Evolutionary conservation across 1,140 invertebrate species (phyloP), one percentile per base, ranked within the genome.

Genomic region (Chymomyza costata): DNA sequence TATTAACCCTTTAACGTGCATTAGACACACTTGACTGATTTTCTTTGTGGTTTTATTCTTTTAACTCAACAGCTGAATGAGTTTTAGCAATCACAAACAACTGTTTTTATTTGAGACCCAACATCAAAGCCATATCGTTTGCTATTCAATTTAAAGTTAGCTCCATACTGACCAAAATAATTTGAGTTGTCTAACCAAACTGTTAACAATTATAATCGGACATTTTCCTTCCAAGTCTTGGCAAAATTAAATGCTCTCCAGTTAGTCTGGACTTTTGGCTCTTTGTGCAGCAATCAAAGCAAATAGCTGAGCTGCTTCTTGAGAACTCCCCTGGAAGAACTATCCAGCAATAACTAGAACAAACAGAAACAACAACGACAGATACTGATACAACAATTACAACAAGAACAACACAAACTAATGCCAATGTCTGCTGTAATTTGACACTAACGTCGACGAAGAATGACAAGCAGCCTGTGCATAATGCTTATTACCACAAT

Each of bases 401-500:
- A n/a, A n/a, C n/a, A n/a, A n/a, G n/a, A n/a, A n/a, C n/a, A n/a
- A n/a, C n/a, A n/a, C n/a, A n/a, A n/a, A 30, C 45, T 65, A 57
- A 64, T 64, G 60, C 45, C 45, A 57, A 60, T 46, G 61, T 65
- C 61, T 62, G 78, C 78, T 52, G 62, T 80, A 78, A 78, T 80
- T 78, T 78, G 73, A 80, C 66, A 69, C 57, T 71, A 57, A 78
- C 53, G 51, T 39, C 41, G 50, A 31, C 63, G 47, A 19, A 10
- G 6, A 25, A 25, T 25, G 25, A 35, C 49, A 14, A 38, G 25
- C 34, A 56, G 58, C 51, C 66, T 70, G 44, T 66, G 66, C 73
- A 76, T 71, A 76, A 78, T 71, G 73, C 73, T 78, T 78, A 78
- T 78, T 78, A 78, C 58, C 58, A 41, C 62, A 57, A 65, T 65